Conservation (phyloP, 2,113 vertebrate genomes). For the Amphiprion percula region DNA sequence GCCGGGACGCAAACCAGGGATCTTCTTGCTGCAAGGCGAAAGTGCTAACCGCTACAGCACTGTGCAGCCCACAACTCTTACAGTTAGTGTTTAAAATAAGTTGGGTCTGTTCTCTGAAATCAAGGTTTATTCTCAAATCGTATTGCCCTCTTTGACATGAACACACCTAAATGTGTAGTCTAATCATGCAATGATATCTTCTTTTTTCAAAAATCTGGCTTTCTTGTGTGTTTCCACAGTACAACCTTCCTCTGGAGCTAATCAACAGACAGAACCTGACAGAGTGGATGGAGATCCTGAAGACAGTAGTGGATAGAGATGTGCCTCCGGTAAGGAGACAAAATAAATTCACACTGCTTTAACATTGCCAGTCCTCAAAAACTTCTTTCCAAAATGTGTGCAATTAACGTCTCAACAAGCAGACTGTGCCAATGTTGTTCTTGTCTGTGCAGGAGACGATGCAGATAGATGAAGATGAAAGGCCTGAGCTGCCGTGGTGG, state of each 20-base stretch:
- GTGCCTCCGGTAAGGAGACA: conserved; percentile 91
- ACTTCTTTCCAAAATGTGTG: not conserved
- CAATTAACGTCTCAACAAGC: conserved; percentile 5
- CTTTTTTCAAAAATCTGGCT: not conserved
- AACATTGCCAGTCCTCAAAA: not conserved
- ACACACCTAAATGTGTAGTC: no score
- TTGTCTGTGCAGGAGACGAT: conserved; percentile 90
- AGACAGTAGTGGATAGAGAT: conserved; percentile 96
- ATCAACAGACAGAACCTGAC: conserved; percentile 98
- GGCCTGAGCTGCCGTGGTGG: conserved; percentile 98
- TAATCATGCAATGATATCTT: no score
- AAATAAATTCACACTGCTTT: not conserved
- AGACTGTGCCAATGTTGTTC: conserved; percentile 1
- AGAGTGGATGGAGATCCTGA: conserved; percentile 98
- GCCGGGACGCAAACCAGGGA: no score
- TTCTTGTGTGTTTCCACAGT: conserved; percentile 78
- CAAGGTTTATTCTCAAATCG: not conserved
- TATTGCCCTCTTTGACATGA: no score
- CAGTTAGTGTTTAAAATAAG: not conserved
- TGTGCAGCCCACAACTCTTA: no score
- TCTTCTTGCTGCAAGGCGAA: no score
- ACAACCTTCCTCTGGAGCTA: conserved; percentile 96
- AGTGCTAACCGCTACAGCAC: no score
- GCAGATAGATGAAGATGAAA: conserved; percentile 97
- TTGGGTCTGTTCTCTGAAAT: not conserved